phyloP scores from a whole-genome alignment of 2,113 vertebrate genomes.

The Bombycilla garrulus region DNA sequence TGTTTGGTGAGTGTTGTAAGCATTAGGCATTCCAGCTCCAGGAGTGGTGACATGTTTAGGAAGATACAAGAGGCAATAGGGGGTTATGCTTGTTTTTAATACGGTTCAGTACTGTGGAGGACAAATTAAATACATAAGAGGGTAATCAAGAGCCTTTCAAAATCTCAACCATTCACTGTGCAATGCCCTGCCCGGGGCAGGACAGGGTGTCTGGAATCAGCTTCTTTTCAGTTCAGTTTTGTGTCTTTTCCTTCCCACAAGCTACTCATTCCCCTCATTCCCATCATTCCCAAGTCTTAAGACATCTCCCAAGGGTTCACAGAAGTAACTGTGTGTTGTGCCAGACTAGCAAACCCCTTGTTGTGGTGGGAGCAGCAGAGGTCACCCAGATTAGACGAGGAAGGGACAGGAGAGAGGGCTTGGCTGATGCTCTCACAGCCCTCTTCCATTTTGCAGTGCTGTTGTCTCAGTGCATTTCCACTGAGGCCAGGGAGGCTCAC shows the following conservation, averaged over 20 bases:
- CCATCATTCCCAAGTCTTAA: not conserved
- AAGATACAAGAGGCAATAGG: not conserved
- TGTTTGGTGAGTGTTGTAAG: not conserved
- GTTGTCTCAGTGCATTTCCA: not conserved
- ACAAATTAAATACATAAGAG: not conserved
- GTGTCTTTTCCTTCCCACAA: not conserved
- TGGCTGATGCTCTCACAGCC: not conserved
- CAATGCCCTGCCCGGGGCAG: not conserved
- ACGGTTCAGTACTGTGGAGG: not conserved
- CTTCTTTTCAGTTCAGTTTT: not conserved
- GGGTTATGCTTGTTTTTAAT: constrained; percentile 40
- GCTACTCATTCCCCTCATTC: not conserved
- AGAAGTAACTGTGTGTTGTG: not conserved
- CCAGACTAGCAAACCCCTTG: not conserved
- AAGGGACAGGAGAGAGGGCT: not conserved
- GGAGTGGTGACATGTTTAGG: constrained; percentile 39
- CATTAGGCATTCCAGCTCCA: not conserved
- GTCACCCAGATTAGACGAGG: not conserved
- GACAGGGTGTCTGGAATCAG: not conserved
- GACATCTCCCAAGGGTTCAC: not conserved
- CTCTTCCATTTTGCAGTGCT: not conserved
- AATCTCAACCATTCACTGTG: not conserved
- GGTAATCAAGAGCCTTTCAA: not conserved
- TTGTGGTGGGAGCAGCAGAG: not conserved
- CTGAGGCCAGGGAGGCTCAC: not conserved